phyloP scores from a whole-genome alignment of 1,140 invertebrate species.

The Dolichoris vasculosae region DNA sequence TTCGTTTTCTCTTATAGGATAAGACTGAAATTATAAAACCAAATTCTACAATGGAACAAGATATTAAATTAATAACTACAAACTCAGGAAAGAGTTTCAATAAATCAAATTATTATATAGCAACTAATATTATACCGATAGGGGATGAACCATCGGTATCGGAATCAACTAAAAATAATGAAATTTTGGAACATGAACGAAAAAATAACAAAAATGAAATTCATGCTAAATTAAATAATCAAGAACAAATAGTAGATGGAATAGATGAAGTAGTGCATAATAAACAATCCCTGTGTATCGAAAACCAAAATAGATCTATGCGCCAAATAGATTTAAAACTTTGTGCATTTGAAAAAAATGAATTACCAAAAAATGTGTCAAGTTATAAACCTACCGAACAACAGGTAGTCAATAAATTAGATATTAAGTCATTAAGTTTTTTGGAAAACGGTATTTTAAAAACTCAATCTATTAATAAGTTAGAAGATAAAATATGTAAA shows the following conservation, averaged over 20 bases:
- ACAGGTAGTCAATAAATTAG: background rate
- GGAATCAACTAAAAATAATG: background rate
- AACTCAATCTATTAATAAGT: background rate
- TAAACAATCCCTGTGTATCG: background rate
- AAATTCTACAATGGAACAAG: background rate
- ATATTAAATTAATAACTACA: background rate
- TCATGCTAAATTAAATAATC: conserved; percentile 57
- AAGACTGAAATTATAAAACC: background rate
- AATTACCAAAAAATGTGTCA: conserved; percentile 8
- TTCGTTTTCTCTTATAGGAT: background rate
- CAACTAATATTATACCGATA: background rate
- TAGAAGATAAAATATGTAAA: background rate
- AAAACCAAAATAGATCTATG: background rate
- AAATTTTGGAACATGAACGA: conserved; percentile 50
- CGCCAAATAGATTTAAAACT: background rate
- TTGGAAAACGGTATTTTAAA: background rate
- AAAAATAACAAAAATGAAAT: conserved; percentile 58
- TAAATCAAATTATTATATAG: background rate
- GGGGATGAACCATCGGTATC: background rate
- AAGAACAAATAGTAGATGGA: conserved; percentile 20
- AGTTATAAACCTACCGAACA: background rate
- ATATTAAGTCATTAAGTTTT: conserved; percentile 35
- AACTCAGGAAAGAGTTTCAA: background rate
- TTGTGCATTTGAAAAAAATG: background rate
- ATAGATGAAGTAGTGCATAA: background rate